phyloP scores from a whole-genome alignment of 2,113 vertebrate genomes.

The Daboia siamensis region DNA sequence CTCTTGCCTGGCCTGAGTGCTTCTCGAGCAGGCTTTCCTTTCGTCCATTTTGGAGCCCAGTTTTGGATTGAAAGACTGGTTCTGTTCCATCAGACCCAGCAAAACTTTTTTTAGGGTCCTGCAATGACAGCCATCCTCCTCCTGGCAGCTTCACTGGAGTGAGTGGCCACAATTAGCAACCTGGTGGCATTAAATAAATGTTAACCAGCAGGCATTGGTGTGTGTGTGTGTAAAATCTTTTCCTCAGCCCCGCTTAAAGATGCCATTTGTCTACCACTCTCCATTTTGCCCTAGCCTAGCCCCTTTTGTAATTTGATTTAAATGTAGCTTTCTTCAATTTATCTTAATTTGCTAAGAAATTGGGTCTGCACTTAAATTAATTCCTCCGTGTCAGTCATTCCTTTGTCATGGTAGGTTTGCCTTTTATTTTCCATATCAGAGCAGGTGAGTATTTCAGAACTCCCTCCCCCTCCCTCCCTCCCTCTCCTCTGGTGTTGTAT shows the following conservation, averaged over 20 bases:
- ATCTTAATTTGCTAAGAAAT: conserved; percentile 26
- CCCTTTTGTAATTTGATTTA: conserved; percentile 16
- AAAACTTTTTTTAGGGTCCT: not conserved
- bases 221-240: no score
- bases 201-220: not conserved
- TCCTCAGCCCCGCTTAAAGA: not conserved
- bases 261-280: not conserved
- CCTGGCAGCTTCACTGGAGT: not conserved
- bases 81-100: not conserved
- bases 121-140: no score
- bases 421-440: not conserved
- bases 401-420: not conserved
- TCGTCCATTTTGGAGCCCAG: not conserved
- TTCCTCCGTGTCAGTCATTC: not conserved
- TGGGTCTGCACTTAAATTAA: conserved; percentile 15
- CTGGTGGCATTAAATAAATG: not conserved
- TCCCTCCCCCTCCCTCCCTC: not conserved
- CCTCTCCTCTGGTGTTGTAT: not conserved
- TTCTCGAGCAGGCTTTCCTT: no score
- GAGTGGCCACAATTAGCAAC: not conserved
- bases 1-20: not conserved
- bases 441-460: not conserved
- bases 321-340: conserved; percentile 20
- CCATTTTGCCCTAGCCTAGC: not conserved
- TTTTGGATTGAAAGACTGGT: not conserved